Base-by-base conservation (phyloP, 1,140 invertebrate genomes). In the Drosophila arawakana region DNA sequence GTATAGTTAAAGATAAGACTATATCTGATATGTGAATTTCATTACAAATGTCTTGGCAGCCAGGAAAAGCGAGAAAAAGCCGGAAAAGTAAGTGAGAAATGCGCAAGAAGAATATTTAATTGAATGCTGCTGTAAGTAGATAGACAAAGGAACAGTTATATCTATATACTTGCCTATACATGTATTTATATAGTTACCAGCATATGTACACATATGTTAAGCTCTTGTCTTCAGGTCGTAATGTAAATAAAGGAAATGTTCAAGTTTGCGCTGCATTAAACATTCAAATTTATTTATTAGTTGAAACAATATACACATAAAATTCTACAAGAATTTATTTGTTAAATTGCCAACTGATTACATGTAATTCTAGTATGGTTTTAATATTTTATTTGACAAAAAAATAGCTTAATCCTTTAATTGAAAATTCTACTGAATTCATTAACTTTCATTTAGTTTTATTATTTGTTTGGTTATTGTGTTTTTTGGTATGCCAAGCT, bases 21-120 rank as follows among this genome's bases (percentile, higher is more conserved):
- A 50, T 60, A 10, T 65, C 10, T 43, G 10, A 41, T 65, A 55
- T 44, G 44, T 43, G 50, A 55, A 65, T 55, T 44, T 55, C 25
- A 65, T 65, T 65, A 55, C 11, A 46, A 41, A 41, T 34, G 50
- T 5, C 18, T 13, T 11, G 39, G 39, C 43, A 46, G 13, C n/a
- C 4, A 7, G n/a, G 4, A 46, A 30, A 7, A 35, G 10, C 10
- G 2, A 43, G 11, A 6, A 3, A 39, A 9, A 39, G 7, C 37
- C 7, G 11, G 13, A 6, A 13, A n/a, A 43, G 41, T 18, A 7
- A 52, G 7, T 11, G 25, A 52, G 49, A 21, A 10, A 49, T 39
- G 30, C 34, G 52, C n/a, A 55, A 13, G 25, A 13, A 13, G 25
- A 52, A 52, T 52, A 52, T 52, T 52, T 35, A 54, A 54, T 11